Evolutionary conservation across 2,797 vertebrate species (phyloP).

Genomic region (Crypturellus tataupa): DNA sequence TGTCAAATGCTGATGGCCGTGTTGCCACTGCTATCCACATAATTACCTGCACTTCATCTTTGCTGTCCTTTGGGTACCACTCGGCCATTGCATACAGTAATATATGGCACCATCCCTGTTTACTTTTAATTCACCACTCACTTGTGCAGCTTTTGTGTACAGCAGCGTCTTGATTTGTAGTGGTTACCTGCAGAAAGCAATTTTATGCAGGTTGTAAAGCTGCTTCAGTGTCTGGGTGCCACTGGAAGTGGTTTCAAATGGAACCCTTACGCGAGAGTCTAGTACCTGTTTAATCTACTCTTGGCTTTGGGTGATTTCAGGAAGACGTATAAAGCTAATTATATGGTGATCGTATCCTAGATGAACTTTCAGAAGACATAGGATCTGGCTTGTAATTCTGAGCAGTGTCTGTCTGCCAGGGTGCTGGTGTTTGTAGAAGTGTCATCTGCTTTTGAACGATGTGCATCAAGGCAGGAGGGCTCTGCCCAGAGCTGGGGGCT

Average conservation of each 20-base stretch:
- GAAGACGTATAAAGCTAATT: slow-evolving; percentile 29
- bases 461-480: background rate
- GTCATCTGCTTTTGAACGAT: background rate
- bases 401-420: background rate
- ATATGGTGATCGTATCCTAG: background rate
- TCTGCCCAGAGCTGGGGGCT: background rate
- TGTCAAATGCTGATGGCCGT: background rate
- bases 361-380: background rate
- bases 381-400: background rate
- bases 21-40: background rate
- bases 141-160: background rate
- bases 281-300: background rate
- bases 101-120: background rate
- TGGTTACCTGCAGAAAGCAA: background rate
- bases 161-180: background rate
- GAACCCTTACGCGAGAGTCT: background rate
- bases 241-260: background rate
- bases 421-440: background rate
- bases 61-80: background rate
- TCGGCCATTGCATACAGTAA: rapidly evolving
- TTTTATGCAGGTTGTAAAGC: background rate
- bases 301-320: slow-evolving; percentile 11
- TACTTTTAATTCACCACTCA: background rate
- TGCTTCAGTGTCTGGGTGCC: background rate
- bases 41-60: background rate